Conservation (phyloP, 2,113 vertebrate species). For the Sinocyclocheilus anshuiensis region DNA sequence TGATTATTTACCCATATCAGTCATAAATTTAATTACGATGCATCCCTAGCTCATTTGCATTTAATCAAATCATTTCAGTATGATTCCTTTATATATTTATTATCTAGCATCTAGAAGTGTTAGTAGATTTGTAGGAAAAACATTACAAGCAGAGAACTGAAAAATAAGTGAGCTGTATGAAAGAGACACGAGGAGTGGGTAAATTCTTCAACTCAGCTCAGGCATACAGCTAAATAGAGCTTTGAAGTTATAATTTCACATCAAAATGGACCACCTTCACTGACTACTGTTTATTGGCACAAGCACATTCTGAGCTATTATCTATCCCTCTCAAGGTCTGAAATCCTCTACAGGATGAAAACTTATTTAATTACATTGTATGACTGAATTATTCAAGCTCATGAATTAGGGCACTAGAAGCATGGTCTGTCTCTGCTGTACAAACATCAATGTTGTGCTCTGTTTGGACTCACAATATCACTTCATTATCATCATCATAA, state of each 20-base stretch:
- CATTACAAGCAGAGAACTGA: constrained; percentile 18
- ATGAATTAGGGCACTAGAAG: neutral
- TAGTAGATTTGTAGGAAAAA: neutral
- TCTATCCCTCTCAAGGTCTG: neutral
- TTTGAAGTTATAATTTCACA: neutral
- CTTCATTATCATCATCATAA: neutral
- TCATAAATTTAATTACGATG: neutral
- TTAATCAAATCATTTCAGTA: neutral
- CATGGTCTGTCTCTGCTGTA: neutral
- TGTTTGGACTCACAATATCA: neutral
- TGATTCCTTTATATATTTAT: neutral
- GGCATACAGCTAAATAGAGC: neutral
- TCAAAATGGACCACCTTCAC: neutral
- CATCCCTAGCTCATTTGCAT: neutral
- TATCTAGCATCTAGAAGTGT: neutral
- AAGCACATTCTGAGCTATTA: neutral
- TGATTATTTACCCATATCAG: neutral
- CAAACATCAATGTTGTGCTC: neutral
- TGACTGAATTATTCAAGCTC: neutral
- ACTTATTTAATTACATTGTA: neutral
- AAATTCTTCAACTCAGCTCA: neutral
- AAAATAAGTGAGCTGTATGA: neutral
- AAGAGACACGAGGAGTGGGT: neutral
- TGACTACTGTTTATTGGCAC: neutral
- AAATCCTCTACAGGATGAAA: neutral